Base-by-base conservation (phyloP, 1,140 invertebrate genomes). In the Hirudo medicinalis region DNA sequence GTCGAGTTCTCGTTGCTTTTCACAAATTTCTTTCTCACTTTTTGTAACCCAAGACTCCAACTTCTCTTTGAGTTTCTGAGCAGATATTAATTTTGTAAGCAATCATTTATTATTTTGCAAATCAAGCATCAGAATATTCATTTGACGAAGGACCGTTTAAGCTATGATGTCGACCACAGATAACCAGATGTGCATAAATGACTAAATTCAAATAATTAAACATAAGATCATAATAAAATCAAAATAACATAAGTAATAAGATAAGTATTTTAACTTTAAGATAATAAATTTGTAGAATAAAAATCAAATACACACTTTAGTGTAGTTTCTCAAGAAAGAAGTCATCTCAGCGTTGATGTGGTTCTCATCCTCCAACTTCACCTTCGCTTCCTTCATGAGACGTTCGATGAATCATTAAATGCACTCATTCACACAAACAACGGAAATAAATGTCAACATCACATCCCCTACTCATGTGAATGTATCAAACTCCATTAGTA, bases 11-110 rank as follows among this genome's bases (percentile, higher is more conserved):
- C 78, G 77, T 70, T 82, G 79, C 71, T 81, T 82, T 63, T 75
- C 77, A 54, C 81, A 80, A 20, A 81, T 78, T 74, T 82, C 80
- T 66, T 78, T 80, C 54, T 82, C 80, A 74, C 79, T 80, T 74
- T 82, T 82, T 57, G 80, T 78, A 75, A 79, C 79, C 81, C 80
- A 82, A 72, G 77, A 78, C 71, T 82, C 79, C 36, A 81, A 74
- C 71, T 81, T 79, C 71, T 77, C 76, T 54, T 79, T 77, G 53
- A 80, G 54, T 63, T 80, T 78, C 78, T 81, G 68, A n/a, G 72
- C 32, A 57, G 55, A 67, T 73, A 22, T 72, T 19, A 74, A 22
- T 67, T 27, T 60, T 68, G 11, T 32, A 15, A 17, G 8, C 4
- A 63, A 15, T 63, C 11, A 25, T 63, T 27, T 32, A 25, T 27